Base-by-base conservation (phyloP, 2,888 invertebrate genomes). In the Epistrophe eligans region DNA sequence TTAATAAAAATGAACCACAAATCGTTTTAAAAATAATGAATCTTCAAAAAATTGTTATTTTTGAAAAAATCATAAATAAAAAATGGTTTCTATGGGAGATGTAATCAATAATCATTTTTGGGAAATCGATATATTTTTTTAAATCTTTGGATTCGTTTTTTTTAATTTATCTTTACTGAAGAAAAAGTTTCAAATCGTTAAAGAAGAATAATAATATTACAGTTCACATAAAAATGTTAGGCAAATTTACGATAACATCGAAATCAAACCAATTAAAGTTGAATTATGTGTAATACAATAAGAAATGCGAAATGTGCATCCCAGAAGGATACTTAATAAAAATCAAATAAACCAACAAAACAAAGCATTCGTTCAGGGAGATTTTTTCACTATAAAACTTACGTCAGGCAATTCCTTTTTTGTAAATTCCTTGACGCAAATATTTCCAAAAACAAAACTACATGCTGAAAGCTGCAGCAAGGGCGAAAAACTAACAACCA, bases 291-390 rank as follows among this genome's bases (percentile, higher is more conserved):
- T 64, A 24, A 24, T 28, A 10, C 50, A 55, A 62, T 70, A 55
- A 50, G 74, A 76, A 71, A 19, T 19, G 24, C n/a, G 35, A 66
- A 72, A 76, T 45, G 13, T 58, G 35, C 74, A 77, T 67, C 77
- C 38, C 67, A 72, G 17, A 60, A 57, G 66, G 55, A 73, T 73
- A 72, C 60, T 55, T 70, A 76, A 77, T 77, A 81, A 40, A 62
- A 62, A 84, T 72, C 55, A 71, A 84, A 84, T 60, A 71, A 71
- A 77, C 55, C 67, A 45, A 48, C 55, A 67, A 4, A 71, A 85
- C 72, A 81, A 73, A 48, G 67, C 32, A 79, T 40, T 35, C 60
- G 81, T 50, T 64, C 45, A 10, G 35, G 64, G 15, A 58, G 17
- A 74, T 19, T 71, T 19, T 66, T 48, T 3, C 28, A 28, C 19